Evolutionary conservation across 2,888 invertebrate species (phyloP), one percentile per base, ranked within the genome.

Genomic region (Diarsia dahlii): DNA sequence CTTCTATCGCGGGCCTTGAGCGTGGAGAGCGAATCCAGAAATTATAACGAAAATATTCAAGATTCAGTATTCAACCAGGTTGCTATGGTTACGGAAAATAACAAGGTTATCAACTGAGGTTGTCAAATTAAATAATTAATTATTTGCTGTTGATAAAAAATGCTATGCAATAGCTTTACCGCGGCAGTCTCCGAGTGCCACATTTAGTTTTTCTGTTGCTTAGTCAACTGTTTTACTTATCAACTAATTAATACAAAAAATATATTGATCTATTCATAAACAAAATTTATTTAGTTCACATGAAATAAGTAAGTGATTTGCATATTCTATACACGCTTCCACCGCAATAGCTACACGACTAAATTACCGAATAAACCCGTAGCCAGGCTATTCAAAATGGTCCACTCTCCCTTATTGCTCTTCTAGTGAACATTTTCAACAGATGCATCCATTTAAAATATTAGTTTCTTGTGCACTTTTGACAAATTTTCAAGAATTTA

Each of bases 321-420:
- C 48, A 65, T 84, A 65, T 65, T 83, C 74, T 34, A 28, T n/a
- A 65, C 23, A 62, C 8, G 56, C 12, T 64, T 68, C 50, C 23
- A 45, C 12, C 18, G 28, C 54, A 75, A 65, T 63, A 60, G 66
- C 64, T 81, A 74, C 46, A 76, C 72, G 23, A 71, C 48, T 62
- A 74, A 80, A 81, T 78, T 68, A 52, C 75, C 65, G 20, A 78
- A 78, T 73, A 63, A 18, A 28, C 52, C n/a, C 60, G 10, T 34
- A 74, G 67, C 60, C 54, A 68, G 75, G 54, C 69, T 76, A 74
- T 85, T 72, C 65, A 79, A 78, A 88, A 78, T 72, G 23, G 75
- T 64, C 65, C 82, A 78, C 74, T 85, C 76, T 72, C 23, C 34
- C 58, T 60, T 80, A 80, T 85, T 82, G 60, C 63, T 70, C 67